Conservation (phyloP, 2,888 invertebrate genomes). For the Idaea dimidiata region DNA sequence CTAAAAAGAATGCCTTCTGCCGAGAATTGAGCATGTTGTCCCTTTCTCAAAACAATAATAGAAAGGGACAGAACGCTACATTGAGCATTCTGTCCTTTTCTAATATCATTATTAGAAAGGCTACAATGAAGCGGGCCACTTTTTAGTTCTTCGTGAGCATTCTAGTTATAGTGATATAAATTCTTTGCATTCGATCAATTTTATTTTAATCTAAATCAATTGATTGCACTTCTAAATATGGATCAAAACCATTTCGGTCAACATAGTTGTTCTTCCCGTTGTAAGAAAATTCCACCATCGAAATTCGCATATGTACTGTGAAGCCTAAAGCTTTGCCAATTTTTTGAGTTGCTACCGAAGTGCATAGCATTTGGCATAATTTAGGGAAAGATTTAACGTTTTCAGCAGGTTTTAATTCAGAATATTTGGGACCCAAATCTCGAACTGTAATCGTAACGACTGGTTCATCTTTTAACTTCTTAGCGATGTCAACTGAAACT, state of each 20-base stretch:
- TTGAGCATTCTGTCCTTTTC: no score
- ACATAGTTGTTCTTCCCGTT: not conserved
- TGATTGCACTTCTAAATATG: not conserved
- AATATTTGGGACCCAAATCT: slow-evolving; percentile 57
- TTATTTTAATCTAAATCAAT: not conserved
- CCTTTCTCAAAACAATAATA: no score
- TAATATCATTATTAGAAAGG: no score
- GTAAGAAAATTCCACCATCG: not conserved
- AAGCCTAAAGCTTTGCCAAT: not conserved
- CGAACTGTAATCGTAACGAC: slow-evolving; percentile 38
- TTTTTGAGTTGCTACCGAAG: not conserved
- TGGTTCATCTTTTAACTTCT: slow-evolving; percentile 55
- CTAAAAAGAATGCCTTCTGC: no score
- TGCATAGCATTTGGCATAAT: not conserved
- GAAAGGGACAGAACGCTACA: no score
- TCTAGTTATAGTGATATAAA: no score
- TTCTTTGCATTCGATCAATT: no score
- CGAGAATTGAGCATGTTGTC: no score
- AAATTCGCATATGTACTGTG: not conserved
- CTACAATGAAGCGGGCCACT: no score
- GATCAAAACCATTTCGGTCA: not conserved
- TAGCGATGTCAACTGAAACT: slow-evolving; percentile 74
- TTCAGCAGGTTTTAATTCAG: slow-evolving; percentile 29
- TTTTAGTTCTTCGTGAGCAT: no score
- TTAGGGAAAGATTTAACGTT: not conserved